Evolutionary conservation across 2,113 vertebrate genomes (phyloP).

Genomic region (Leiothrix lutea): DNA sequence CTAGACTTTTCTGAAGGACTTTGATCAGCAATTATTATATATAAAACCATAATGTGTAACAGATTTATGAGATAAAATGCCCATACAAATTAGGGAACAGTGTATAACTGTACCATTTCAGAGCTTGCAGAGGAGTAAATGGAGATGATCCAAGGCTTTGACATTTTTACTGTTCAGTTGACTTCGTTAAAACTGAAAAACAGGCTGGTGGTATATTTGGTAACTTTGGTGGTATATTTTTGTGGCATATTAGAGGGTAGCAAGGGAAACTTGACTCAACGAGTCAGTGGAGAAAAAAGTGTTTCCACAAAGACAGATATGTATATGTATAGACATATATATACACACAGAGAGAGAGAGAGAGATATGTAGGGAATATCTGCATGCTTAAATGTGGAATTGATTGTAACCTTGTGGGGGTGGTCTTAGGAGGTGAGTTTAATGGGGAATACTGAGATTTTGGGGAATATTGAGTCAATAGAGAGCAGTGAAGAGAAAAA

Average conservation of each 20-base stretch:
- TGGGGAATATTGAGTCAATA: neutral
- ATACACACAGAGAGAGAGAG: too few relatives aligned
- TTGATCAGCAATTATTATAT: neutral
- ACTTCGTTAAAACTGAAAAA: neutral
- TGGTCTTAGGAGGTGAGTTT: neutral
- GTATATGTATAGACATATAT: neutral
- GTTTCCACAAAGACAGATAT: neutral
- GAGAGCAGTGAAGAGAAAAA: neutral
- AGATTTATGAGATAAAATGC: neutral
- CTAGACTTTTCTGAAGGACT: neutral
- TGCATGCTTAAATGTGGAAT: neutral
- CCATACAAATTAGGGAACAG: neutral
- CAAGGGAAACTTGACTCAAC: neutral
- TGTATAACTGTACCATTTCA: neutral
- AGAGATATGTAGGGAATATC: neutral
- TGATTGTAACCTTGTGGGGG: neutral
- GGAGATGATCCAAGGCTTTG: constrained; percentile 21
- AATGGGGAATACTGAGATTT: neutral
- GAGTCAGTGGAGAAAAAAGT: neutral
- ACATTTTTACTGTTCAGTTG: constrained; percentile 19
- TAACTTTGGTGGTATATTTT: neutral
- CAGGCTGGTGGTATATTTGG: neutral
- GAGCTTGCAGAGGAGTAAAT: constrained; percentile 18
- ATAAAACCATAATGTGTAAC: neutral
- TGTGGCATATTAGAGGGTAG: neutral